Conservation (phyloP, 2,797 vertebrate species). For the Hippocampus kuda region DNA sequence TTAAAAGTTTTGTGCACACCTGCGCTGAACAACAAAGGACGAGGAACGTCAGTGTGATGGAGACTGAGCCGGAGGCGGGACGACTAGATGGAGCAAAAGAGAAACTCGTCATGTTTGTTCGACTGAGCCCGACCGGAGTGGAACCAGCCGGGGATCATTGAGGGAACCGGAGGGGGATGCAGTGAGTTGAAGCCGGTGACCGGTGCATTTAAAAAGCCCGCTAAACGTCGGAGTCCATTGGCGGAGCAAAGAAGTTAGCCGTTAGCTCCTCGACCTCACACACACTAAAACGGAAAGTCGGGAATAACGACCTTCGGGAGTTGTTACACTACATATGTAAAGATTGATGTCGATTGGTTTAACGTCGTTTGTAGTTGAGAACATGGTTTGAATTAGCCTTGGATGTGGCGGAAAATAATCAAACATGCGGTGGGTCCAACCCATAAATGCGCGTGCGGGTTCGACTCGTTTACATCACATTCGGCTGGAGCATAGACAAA, state of each 20-base stretch:
- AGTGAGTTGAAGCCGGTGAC: constrained; percentile 45
- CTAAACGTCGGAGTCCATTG: constrained; percentile 15
- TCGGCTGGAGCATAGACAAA: too few relatives aligned
- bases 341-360: too few relatives aligned
- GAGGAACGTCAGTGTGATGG: constrained; percentile 14
- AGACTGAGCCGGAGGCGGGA: constrained; percentile 15
- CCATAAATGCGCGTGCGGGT: too few relatives aligned
- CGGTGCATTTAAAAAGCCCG: neutral
- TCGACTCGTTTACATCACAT: too few relatives aligned
- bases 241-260: constrained; percentile 26
- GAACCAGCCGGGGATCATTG: constrained; percentile 9
- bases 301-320: too few relatives aligned
- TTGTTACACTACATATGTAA: too few relatives aligned
- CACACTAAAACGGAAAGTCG: neutral
- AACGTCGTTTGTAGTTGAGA: too few relatives aligned
- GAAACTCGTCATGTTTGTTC: constrained; percentile 3
- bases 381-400: too few relatives aligned
- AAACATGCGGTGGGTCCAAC: too few relatives aligned
- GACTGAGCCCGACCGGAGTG: neutral
- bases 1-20: too few relatives aligned
- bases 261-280: constrained; percentile 15
- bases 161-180: constrained; percentile 37
- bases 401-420: too few relatives aligned
- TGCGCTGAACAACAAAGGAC: neutral
- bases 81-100: constrained; percentile 28